Evolutionary conservation across 2,113 vertebrate genomes (phyloP), one percentile per base, ranked within the genome.

Genomic region (Ictalurus punctatus): DNA sequence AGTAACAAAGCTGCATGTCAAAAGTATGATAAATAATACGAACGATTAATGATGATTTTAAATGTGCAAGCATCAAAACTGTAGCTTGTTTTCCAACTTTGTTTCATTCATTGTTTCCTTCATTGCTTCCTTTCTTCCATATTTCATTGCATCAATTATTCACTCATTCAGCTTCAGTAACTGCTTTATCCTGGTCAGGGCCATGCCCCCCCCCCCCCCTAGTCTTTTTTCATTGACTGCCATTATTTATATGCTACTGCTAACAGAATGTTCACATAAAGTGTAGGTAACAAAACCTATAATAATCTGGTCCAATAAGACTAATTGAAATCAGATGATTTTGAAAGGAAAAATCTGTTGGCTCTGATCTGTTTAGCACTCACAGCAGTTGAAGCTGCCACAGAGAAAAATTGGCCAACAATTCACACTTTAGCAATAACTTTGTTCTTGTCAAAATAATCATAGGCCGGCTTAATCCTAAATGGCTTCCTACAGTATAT

Each of bases 201-300:
- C 34, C 5, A 2, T 34, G n/a, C 5, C 16, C 5, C 0, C 8
- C 30, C 14, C 5, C 16, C 5, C 0, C 8, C 30, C 14, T 16
- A 17, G 30, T 71, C 30, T 71, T 30, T 71, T 69, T 65, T 65
- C 61, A 27, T 34, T 17, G 25, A 12, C 63, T 65, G 63, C 9
- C 23, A 65, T 65, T 65, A 65, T 65, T 65, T 27, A 14, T 65
- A 65, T 65, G 63, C 3, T 27, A 65, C 25, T 65, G 8, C 25
- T 69, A n/a, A 69, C n/a, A 30, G 13, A 69, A 69, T 30, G n/a
- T 69, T n/a, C 63, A 69, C 13, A 30, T 69, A 69, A 69, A 69
- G 4, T 69, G 16, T 30, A 69, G 3, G 27, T 69, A 69, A 69
- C 65, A 69, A 14, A n/a, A 30, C n/a, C 65, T 30, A 69, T 30